A percentile compares a stretch with the other conserved stretches of the same genome.
phyloP scores from a whole-genome alignment of 2,113 vertebrate species.

The Psilopsiagon aymara region DNA sequence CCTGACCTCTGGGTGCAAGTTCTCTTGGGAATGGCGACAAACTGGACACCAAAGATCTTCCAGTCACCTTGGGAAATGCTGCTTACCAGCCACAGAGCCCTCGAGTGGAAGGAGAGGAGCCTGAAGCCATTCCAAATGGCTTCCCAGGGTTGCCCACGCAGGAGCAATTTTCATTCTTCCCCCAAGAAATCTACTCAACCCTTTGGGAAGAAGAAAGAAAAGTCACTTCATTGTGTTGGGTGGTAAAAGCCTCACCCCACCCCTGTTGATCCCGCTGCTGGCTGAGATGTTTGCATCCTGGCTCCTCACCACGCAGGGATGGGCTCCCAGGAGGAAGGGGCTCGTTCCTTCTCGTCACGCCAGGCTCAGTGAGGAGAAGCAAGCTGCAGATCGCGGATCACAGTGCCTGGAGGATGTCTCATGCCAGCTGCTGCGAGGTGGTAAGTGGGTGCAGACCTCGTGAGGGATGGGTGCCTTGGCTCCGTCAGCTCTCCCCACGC shows the following conservation, averaged over 20 bases:
- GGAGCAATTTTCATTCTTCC: background rate
- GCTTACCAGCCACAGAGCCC: accelerated
- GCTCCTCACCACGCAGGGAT: background rate
- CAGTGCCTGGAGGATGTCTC: background rate
- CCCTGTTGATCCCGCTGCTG: accelerated
- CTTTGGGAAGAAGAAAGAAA: background rate
- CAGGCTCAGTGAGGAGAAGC: background rate
- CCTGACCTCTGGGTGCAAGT: background rate
- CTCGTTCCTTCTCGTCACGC: accelerated
- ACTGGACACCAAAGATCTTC: background rate
- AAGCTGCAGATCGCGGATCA: background rate
- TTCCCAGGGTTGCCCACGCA: background rate
- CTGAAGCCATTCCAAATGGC: background rate
- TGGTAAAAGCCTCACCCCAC: background rate
- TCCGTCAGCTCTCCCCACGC: background rate
- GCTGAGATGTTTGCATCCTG: accelerated
- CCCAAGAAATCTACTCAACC: background rate
- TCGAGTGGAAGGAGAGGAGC: background rate
- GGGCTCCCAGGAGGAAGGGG: background rate
- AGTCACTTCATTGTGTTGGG: background rate
- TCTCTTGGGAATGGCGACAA: background rate
- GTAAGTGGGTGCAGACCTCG: background rate
- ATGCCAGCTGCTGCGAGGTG: background rate
- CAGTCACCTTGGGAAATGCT: background rate
- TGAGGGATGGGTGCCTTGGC: background rate